Conservation (phyloP, 2,113 vertebrate species). For the Anthoscopus minutus region DNA sequence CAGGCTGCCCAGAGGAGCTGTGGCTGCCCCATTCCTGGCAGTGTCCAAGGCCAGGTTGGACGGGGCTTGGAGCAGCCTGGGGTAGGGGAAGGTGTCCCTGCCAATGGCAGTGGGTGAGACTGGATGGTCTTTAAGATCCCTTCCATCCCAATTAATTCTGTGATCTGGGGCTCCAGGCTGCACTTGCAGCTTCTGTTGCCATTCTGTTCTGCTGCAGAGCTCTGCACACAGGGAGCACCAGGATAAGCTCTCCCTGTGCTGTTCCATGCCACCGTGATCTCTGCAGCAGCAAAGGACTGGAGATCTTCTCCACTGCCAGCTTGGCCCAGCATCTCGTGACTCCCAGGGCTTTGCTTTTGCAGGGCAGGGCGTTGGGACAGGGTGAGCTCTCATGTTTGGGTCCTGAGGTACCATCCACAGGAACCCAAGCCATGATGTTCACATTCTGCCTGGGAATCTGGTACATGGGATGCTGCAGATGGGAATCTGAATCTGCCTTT, state of each 20-base stretch:
- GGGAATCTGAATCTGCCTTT: background rate
- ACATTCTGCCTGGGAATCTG: background rate
- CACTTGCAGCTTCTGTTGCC: accelerated
- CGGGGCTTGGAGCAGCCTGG: accelerated
- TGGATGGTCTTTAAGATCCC: background rate
- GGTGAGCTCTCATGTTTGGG: accelerated
- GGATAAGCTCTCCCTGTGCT: accelerated
- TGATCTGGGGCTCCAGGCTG: background rate
- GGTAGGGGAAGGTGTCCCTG: background rate
- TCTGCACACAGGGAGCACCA: background rate
- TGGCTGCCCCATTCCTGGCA: background rate
- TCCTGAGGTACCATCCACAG: background rate
- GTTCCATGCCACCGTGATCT: accelerated
- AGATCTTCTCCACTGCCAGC: background rate
- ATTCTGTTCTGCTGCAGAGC: accelerated
- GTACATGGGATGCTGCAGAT: accelerated
- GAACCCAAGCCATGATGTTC: accelerated
- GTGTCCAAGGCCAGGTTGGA: no score
- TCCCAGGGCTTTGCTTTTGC: background rate
- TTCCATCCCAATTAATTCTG: accelerated
- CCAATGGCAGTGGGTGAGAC: background rate
- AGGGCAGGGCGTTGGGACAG: accelerated
- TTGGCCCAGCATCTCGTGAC: accelerated
- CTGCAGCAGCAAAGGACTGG: background rate
- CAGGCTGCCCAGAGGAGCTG: background rate